Base-by-base conservation (phyloP, 2,113 vertebrate species). In the Thunnus maccoyii region DNA sequence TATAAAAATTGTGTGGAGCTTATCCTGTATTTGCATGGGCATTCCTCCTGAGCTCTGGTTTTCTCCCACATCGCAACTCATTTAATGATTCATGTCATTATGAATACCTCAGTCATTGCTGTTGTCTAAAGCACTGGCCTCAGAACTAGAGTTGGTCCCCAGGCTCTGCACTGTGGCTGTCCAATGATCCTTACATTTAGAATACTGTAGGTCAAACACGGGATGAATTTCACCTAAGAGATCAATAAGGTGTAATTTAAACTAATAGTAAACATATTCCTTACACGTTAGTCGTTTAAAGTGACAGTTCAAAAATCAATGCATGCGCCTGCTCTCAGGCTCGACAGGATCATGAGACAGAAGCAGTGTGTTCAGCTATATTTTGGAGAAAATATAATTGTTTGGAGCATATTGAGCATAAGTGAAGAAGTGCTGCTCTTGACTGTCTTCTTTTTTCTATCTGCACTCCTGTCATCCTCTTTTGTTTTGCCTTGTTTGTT, bases 181-280 rank as follows among this genome's bases (percentile, higher is more conserved):
- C 5, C 32, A 36, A 36, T 41, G 14, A 15, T 71, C 14, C 15
- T 17, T 22, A 44, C 10, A 41, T 46, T 46, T 9, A 15, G 15
- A 18, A 27, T 8, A 13, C 36, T 41, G 36, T 41, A 41, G 55
- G 22, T 72, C 69, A 72, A 47, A 72, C 41, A 36, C 27, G 20
- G 46, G 46, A 13, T 6, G 6, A 5, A 6, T 48, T 47, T 56
- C 47, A 4, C 10, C 2, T 50, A 6, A n/a, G 4, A 8, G 22
- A 72, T 72, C 70, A 32, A 60, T 30, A 60, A 11, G 46, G 44
- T 54, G 52, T 58, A 47, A 71, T 41, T 71, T 58, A 13, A 20
- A 51, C 52, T 36, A 15, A 20, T 9, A 41, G 36, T 41, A 9
- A 8, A 41, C 9, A 9, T 41, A 66, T 48, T 66, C 63, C 41